A percentile compares a stretch with the other conserved stretches of the same genome.
Conservation (phyloP, 2,113 vertebrate species). For the Gymnogyps californianus region DNA sequence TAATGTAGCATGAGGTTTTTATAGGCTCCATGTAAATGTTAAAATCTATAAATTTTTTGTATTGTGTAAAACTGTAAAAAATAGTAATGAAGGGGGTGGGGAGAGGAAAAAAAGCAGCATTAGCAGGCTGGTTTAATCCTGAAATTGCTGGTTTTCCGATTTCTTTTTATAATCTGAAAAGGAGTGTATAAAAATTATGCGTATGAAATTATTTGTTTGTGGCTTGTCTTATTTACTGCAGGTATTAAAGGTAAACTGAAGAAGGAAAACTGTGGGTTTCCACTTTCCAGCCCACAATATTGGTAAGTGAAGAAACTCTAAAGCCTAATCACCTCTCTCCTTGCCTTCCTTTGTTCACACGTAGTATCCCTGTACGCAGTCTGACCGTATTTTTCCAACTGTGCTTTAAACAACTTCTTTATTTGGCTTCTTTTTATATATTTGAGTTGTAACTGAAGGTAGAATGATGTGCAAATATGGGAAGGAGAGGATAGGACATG, state of each 20-base stretch:
- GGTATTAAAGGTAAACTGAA: not conserved
- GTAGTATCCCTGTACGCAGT: not conserved
- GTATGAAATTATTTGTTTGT: not conserved
- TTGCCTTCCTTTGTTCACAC: not conserved
- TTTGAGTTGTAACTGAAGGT: not conserved
- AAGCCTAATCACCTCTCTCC: not conserved
- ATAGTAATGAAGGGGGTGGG: not conserved
- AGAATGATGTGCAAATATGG: not conserved
- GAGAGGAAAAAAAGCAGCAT: not conserved
- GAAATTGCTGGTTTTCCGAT: not conserved
- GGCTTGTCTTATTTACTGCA: not conserved
- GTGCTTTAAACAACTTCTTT: not conserved
- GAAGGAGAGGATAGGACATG: not conserved
- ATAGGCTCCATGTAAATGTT: constrained; percentile 40
- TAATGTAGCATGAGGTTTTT: constrained; percentile 28
- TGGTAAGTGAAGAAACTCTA: not conserved
- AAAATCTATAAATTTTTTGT: constrained; percentile 57
- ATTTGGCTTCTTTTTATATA: not conserved
- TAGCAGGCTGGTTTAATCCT: not conserved
- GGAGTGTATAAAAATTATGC: not conserved
- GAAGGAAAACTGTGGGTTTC: not conserved
- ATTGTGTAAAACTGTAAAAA: constrained; percentile 16
- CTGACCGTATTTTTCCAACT: not conserved
- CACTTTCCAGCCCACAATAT: not conserved
- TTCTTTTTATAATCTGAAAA: not conserved